Percentiles rank a stretch among this genome's conserved stretches.
These are phyloP conservation scores for Hemithea aestivaria DNA, from an alignment of 2,888 invertebrate genomes.

Conservation along the genomic window DNA sequence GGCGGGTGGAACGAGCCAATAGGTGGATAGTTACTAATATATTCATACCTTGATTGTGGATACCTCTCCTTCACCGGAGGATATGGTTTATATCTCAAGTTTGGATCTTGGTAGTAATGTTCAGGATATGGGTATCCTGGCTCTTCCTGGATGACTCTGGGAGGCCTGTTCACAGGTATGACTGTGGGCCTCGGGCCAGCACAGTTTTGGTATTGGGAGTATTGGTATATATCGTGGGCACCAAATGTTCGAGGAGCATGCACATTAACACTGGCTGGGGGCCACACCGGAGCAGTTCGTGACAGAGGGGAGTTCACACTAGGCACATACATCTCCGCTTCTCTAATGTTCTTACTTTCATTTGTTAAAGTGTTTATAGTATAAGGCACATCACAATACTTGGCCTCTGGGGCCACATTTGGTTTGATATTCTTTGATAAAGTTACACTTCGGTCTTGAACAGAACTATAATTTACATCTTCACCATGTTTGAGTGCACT, in stretches of 20 bases:
- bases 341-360: conserved; percentile 62
- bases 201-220: conserved; percentile 60
- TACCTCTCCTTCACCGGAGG: conserved; percentile 62
- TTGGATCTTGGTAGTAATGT: conserved; percentile 57
- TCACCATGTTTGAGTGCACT: conserved; percentile 55
- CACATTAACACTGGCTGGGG: conserved; percentile 47
- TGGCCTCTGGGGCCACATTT: conserved; percentile 54
- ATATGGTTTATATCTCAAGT: conserved; percentile 66
- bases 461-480: conserved; percentile 42
- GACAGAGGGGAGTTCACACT: conserved; percentile 48
- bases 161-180: conserved; percentile 46
- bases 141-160: conserved; percentile 54
- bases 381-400: conserved; percentile 76
- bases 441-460: conserved; percentile 40
- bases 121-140: conserved; percentile 54
- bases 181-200: conserved; percentile 47
- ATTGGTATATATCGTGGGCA: conserved; percentile 61
- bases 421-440: conserved; percentile 53
- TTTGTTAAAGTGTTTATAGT: conserved; percentile 53
- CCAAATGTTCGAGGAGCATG: conserved; percentile 51
- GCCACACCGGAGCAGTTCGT: conserved; percentile 52
- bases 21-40: conserved; percentile 56
- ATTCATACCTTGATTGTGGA: conserved; percentile 69
- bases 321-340: conserved; percentile 54
- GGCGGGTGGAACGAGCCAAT: conserved; percentile 56